Evolutionary conservation across 2,797 vertebrate species (phyloP).

Genomic region (Macropodus opercularis): DNA sequence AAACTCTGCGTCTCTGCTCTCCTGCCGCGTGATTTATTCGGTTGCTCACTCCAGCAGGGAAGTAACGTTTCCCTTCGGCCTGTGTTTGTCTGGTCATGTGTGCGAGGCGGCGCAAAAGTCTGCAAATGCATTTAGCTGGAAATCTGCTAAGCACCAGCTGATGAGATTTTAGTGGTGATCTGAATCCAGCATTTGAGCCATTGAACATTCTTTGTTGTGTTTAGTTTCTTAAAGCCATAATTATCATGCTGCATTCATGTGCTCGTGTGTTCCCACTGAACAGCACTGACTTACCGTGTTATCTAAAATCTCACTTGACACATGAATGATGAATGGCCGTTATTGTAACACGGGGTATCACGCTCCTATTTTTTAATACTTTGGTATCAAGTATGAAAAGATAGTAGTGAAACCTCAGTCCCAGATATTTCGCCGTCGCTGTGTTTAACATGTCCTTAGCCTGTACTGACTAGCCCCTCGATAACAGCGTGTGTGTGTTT

Average conservation of each 20-base stretch:
- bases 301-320: constrained; percentile 19
- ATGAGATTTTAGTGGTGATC: constrained; percentile 40
- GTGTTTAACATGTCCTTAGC: constrained; percentile 7
- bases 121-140: constrained; percentile 10
- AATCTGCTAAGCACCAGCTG: constrained; percentile 27
- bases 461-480: neutral
- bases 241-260: constrained; percentile 44
- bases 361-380: neutral
- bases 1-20: constrained; percentile 9
- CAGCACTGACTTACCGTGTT: constrained; percentile 3
- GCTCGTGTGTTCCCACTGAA: constrained; percentile 23
- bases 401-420: neutral
- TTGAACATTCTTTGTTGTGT: constrained; percentile 44
- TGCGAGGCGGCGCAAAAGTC: constrained; percentile 1
- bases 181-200: constrained; percentile 45
- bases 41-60: constrained; percentile 3
- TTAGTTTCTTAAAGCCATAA: constrained; percentile 34
- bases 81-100: constrained; percentile 19
- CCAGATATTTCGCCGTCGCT: neutral
- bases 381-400: neutral
- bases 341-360: neutral
- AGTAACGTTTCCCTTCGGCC: neutral
- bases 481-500: constrained; percentile 23
- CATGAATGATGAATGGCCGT: constrained; percentile 23
- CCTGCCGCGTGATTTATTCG: constrained; percentile 37